A percentile compares a stretch with the other conserved stretches of the same genome.
Conservation (phyloP, 2,113 vertebrate species). For the Mormyrus iriodes region DNA sequence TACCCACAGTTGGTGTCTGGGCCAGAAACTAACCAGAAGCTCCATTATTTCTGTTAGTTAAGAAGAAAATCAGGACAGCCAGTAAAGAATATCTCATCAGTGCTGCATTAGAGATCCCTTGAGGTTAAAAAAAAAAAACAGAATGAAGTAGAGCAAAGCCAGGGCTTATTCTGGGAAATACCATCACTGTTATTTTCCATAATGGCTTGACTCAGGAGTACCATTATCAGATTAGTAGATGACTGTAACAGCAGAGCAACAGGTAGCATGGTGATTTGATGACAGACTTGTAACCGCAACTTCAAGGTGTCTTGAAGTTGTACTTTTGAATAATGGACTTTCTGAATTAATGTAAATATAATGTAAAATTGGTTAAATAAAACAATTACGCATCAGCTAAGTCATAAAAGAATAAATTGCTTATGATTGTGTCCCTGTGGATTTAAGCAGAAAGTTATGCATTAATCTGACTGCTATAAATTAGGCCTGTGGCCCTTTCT, state of each 20-base stretch:
- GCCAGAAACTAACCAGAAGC: background rate
- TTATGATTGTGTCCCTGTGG: background rate
- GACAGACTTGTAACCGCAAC: background rate
- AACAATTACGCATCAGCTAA: background rate
- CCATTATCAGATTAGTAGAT: background rate
- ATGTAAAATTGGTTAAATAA: background rate
- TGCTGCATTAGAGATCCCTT: background rate
- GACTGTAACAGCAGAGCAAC: background rate
- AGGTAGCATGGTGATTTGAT: background rate
- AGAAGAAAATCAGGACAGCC: background rate
- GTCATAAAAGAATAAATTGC: background rate
- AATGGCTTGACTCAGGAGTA: conserved; percentile 1
- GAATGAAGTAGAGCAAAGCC: background rate
- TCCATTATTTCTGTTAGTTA: background rate
- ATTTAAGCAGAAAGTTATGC: background rate
- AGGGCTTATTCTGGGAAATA: background rate
- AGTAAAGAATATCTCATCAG: background rate
- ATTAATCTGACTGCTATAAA: background rate
- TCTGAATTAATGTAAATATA: background rate
- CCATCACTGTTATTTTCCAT: background rate
- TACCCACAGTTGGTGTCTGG: background rate
- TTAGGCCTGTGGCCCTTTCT: background rate
- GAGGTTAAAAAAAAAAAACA: background rate
- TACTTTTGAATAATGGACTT: background rate
- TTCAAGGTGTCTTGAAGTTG: background rate